Evolutionary conservation across 2,797 vertebrate species (phyloP).

Genomic region (Lutjanus campechanus): DNA sequence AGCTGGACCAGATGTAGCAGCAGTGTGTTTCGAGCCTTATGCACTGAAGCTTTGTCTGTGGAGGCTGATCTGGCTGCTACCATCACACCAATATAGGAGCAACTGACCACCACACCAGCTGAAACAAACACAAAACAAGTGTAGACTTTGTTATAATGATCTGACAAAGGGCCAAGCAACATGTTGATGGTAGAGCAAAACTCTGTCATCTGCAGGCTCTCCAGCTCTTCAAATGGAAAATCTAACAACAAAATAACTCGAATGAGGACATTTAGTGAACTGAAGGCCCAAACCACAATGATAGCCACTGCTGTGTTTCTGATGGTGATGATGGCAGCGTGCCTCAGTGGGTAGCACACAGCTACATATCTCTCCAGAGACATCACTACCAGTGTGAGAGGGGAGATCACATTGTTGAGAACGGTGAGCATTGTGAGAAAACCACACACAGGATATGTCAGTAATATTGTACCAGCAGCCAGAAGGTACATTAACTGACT

Average conservation of each 20-base stretch:
- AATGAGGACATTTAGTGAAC: constrained; percentile 10
- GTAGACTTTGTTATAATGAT: constrained; percentile 1
- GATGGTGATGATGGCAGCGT: neutral
- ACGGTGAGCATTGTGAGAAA: constrained; percentile 5
- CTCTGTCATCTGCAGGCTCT: constrained; percentile 29
- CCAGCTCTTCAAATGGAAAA: constrained; percentile 5
- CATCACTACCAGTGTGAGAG: constrained; percentile 31
- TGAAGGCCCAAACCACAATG: constrained; percentile 15
- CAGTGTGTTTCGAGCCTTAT: constrained; percentile 55
- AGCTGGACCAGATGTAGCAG: constrained; percentile 69
- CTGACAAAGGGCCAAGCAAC: neutral
- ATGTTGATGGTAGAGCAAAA: constrained; percentile 22
- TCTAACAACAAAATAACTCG: constrained; percentile 1
- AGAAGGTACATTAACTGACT: constrained; percentile 47
- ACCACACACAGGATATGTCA: constrained; percentile 50
- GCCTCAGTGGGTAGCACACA: constrained; percentile 65
- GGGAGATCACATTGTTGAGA: constrained; percentile 41
- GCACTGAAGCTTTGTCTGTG: constrained; percentile 42
- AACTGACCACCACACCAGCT: constrained; percentile 15
- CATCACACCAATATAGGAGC: constrained; percentile 56
- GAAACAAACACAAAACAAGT: constrained; percentile 39
- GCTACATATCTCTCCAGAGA: constrained; percentile 21
- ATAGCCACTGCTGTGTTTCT: constrained; percentile 55
- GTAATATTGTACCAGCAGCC: neutral
- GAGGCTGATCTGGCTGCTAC: constrained; percentile 62